Percentiles rank a stretch among this genome's conserved stretches.
Conservation (phyloP, 92 coral and sea anemone species). For the Phenganax subtilis region DNA sequence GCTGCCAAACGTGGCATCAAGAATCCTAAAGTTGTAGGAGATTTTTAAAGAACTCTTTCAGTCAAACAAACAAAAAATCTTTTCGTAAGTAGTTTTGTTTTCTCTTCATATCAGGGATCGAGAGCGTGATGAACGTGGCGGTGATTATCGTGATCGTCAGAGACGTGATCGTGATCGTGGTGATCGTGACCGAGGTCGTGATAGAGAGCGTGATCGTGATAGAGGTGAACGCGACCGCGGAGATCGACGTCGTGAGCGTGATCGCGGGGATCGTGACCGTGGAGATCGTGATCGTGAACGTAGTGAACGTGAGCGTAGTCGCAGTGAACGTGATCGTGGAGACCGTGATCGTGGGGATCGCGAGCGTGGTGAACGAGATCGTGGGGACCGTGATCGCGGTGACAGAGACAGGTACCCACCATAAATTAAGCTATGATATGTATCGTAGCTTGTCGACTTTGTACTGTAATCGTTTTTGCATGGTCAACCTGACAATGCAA, state of each 20-base stretch:
- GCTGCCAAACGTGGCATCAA: too few species aligned
- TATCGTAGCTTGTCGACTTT: too few species aligned
- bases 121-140: constrained; percentile 14
- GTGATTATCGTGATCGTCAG: constrained; percentile 17
- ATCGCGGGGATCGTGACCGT: constrained; percentile 4
- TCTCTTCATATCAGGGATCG: background rate
- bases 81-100: too few species aligned
- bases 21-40: too few species aligned
- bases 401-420: constrained; percentile 41
- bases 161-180: background rate
- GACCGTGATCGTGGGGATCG: constrained; percentile 10
- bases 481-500: too few species aligned
- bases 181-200: constrained; percentile 6
- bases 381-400: constrained; percentile 39
- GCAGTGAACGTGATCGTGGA: constrained; percentile 24
- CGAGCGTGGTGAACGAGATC: background rate
- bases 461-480: too few species aligned
- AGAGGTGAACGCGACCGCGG: background rate
- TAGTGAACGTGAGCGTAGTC: background rate
- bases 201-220: background rate
- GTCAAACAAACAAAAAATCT: too few species aligned
- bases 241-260: constrained; percentile 15
- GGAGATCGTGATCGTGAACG: constrained; percentile 11
- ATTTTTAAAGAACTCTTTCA: too few species aligned
- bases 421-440: too few species aligned